Base-by-base conservation (phyloP, 2,113 vertebrate genomes). In the Oryzias javanicus region DNA sequence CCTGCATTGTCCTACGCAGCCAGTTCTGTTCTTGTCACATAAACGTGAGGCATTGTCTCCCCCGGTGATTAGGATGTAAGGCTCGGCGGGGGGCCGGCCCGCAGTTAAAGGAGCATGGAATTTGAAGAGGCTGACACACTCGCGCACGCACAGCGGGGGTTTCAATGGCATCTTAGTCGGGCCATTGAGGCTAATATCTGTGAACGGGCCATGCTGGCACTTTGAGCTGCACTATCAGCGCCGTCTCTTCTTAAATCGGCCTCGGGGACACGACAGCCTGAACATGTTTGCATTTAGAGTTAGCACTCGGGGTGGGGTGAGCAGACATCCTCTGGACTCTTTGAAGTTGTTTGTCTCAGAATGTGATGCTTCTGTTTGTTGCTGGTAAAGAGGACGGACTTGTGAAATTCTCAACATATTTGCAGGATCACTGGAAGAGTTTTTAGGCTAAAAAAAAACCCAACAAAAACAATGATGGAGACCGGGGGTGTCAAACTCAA, bases 151-250 rank as follows among this genome's bases (percentile, higher is more conserved):
- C 90, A 85, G 89, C 89, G 24, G 86, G 90, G 78, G 74, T 71
- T 76, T 70, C 49, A 69, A 52, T 79, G 80, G 75, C 77, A 80
- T 83, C 81, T 82, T 79, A 82, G 70, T 56, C 69, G 42, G 67
- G 57, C 81, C 85, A 85, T 86, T 90, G 81, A 90, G 80, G 80
- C 84, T 91, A 91, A 91, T 91, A 82, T 81, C 67, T 90, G 86
- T 88, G 85, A 89, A 85, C 63, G 79, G 80, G 74, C 49, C 76
- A 60, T 66, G 71, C 80, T 55, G 66, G 68, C 75, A 83, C 77
- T 76, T 70, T 84, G 52, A 68, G 59, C 41, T 45, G 35, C 14
- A 25, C 64, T 62, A 69, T 65, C 68, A 18, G 46, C 46, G 55
- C 67, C 46, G 25, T 45, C 25, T 48, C 22, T 65, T 53, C 22